Percentiles rank a stretch among this genome's conserved stretches.
Conservation (phyloP, 2,888 invertebrate genomes). For the Schizotus pectinicornis region DNA sequence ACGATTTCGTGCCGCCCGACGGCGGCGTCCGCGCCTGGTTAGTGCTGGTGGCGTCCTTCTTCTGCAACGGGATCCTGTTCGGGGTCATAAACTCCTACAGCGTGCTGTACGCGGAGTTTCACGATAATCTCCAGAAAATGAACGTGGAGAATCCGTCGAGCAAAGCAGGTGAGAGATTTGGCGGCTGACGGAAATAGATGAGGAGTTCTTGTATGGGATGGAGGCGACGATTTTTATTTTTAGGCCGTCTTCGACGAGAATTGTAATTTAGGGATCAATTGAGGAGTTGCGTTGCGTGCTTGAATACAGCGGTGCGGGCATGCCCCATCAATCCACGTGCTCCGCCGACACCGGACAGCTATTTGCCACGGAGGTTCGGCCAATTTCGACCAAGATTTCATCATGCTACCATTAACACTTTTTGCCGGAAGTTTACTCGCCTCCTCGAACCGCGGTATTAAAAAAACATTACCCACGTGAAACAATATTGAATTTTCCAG, state of each 20-base stretch:
- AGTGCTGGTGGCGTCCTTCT: conserved; percentile 83
- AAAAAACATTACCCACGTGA: no score
- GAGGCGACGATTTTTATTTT: conserved; percentile 10
- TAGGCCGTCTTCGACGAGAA: neutral
- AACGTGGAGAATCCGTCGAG: conserved; percentile 76
- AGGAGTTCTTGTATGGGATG: neutral
- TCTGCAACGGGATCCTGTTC: conserved; percentile 89
- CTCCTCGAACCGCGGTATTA: no score
- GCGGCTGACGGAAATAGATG: conserved; percentile 38
- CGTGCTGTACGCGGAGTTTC: conserved; percentile 75
- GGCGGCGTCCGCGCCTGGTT: conserved; percentile 82
- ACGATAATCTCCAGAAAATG: conserved; percentile 66
- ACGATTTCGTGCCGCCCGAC: conserved; percentile 66
- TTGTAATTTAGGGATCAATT: no score
- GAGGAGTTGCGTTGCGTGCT: no score
- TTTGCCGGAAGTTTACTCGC: no score
- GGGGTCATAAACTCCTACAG: conserved; percentile 91
- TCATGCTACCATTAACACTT: no score
- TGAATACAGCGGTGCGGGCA: no score
- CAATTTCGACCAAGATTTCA: no score
- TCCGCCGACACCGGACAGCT: no score
- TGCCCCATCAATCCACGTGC: no score
- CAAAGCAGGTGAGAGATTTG: conserved; percentile 75
- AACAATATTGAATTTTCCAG: no score
- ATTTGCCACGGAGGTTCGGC: no score